Evolutionary conservation across 2,888 invertebrate genomes (phyloP).

Genomic region (Ornithoptera priamus): DNA sequence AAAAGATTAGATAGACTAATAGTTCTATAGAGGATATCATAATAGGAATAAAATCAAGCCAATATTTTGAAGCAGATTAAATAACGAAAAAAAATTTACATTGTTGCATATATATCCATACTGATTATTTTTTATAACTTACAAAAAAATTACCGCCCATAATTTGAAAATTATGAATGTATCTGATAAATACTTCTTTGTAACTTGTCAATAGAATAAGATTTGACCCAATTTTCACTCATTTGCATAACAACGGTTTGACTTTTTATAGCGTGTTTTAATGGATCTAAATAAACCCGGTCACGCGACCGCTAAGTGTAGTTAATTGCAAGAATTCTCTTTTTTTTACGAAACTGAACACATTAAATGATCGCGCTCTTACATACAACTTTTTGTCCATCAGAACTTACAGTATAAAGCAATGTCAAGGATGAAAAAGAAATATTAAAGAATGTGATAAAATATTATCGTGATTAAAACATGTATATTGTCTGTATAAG

Average conservation of each 20-base stretch:
- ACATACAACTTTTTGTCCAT: neutral
- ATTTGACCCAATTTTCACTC: conserved; percentile 53
- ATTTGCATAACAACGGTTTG: conserved; percentile 47
- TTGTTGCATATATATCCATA: no score
- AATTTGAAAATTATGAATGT: neutral
- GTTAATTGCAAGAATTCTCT: neutral
- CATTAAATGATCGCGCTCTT: neutral
- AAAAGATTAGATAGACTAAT: no score
- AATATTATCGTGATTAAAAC: no score
- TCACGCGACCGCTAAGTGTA: neutral
- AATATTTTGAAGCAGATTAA: no score
- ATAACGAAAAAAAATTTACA: no score
- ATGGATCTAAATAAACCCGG: conserved; percentile 31
- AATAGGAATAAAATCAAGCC: no score
- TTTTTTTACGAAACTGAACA: neutral
- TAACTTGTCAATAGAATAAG: conserved; percentile 42
- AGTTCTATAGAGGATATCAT: no score
- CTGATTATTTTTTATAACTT: neutral
- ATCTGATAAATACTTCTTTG: neutral
- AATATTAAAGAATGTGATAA: no score
- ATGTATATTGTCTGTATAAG: no score
- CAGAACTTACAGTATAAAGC: no score
- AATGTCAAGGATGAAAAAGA: no score
- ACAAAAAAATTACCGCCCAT: neutral
- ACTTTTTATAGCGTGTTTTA: conserved; percentile 41